A percentile compares a stretch with the other conserved stretches of the same genome.
Evolutionary conservation across 1,140 invertebrate genomes (phyloP).

Genomic region (Dinothrombium tinctorium): DNA sequence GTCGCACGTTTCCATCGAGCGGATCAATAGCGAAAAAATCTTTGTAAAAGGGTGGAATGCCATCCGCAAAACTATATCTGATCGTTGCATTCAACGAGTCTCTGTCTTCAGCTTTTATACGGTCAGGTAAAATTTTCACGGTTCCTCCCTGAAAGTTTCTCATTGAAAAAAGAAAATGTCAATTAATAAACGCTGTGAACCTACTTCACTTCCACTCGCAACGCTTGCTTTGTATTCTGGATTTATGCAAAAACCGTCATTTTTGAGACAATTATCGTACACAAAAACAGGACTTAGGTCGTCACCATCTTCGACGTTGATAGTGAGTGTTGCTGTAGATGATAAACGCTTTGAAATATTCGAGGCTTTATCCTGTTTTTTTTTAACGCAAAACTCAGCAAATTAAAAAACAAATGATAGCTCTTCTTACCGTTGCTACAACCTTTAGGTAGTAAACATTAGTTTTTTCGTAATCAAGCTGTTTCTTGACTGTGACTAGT

Average conservation of each 20-base stretch:
- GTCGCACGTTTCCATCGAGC: slow-evolving; percentile 48
- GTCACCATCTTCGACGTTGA: slow-evolving; percentile 50
- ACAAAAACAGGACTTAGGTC: slow-evolving; percentile 32
- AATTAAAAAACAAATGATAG: background rate
- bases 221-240: slow-evolving; percentile 13
- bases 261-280: slow-evolving; percentile 36
- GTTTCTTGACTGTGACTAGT: slow-evolving; percentile 13
- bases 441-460: slow-evolving; percentile 12
- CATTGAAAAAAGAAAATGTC: background rate
- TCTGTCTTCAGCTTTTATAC: slow-evolving; percentile 64
- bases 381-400: background rate
- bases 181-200: background rate
- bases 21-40: slow-evolving; percentile 15
- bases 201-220: slow-evolving; percentile 12
- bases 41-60: slow-evolving; percentile 19
- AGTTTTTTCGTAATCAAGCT: slow-evolving; percentile 14
- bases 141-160: slow-evolving; percentile 39
- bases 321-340: slow-evolving; percentile 40
- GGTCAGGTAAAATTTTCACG: slow-evolving; percentile 54
- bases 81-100: slow-evolving; percentile 58
- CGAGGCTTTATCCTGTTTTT: slow-evolving; percentile 12
- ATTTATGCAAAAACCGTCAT: slow-evolving; percentile 14
- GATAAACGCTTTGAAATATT: slow-evolving; percentile 12
- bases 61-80: slow-evolving; percentile 51
- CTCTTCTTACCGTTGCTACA: slow-evolving; percentile 10